Evolutionary conservation across 2,797 vertebrate species (phyloP).

Genomic region (Myiotriccus ornatus): DNA sequence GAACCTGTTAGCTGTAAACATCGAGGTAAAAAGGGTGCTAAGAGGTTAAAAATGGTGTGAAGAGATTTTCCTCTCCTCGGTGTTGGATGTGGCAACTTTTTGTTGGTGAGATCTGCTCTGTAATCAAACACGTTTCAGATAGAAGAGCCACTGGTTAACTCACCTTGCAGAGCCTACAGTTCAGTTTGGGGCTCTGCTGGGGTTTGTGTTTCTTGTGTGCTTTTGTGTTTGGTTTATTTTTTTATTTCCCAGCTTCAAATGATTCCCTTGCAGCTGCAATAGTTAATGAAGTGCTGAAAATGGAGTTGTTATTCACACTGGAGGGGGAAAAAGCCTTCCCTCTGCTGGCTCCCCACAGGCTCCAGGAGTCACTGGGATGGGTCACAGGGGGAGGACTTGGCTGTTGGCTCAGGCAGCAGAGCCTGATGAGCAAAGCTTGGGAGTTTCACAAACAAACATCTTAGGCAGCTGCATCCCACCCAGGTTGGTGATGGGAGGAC

Average conservation of each 20-base stretch:
- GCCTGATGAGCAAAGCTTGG: not conserved
- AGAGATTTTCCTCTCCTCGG: not conserved
- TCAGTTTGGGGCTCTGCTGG: not conserved
- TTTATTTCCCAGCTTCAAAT: not conserved
- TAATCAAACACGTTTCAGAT: not conserved
- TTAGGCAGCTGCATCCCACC: conserved; percentile 45
- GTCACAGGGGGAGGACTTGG: not conserved
- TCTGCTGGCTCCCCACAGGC: not conserved
- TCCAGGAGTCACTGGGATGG: not conserved
- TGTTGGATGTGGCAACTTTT: no score
- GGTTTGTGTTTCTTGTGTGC: not conserved
- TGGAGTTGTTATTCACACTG: not conserved
- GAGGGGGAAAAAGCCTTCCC: not conserved
- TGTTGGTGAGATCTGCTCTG: accelerated
- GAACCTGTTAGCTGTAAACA: not conserved
- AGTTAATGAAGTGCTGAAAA: conserved; percentile 38
- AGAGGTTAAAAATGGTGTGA: not conserved
- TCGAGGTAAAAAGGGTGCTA: accelerated
- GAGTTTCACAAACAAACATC: conserved; percentile 38
- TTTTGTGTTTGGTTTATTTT: not conserved
- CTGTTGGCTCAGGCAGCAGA: not conserved
- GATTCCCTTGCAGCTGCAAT: conserved; percentile 17
- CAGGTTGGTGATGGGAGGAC: not conserved
- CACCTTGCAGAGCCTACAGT: not conserved
- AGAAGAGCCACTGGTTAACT: not conserved